Base-by-base conservation (phyloP, 2,888 invertebrate species). In the Busseola fusca region DNA sequence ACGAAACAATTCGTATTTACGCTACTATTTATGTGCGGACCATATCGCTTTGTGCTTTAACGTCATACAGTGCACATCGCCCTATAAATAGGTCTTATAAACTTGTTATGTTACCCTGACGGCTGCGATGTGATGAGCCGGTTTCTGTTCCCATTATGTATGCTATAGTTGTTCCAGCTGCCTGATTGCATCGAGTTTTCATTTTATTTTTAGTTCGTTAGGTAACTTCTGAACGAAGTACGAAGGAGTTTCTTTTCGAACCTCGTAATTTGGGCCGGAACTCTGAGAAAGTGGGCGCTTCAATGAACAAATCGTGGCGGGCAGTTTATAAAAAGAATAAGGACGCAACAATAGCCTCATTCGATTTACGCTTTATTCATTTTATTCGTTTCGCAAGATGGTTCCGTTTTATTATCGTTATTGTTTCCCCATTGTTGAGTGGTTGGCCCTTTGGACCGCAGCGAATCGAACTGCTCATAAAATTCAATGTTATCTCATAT, bases 241-340 rank as follows among this genome's bases (percentile, higher is more conserved):
- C 81, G 82, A 73, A 74, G 77, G 86, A 90, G 88, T 88, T 91
- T 90, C 90, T 91, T 81, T 90, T 90, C 84, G 82, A 88, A 85
- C 78, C 86, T 87, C 86, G 90, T 92, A 91, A 93, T 92, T 92
- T 89, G 87, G 87, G 88, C 82, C 89, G 90, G 89, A 91, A 91
- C 88, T 91, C 89, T 83, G 75, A 81, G 84, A 83, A 84, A 89
- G 88, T 87, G 86, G 87, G 85, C 83, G 89, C 87, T 82, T 87
- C 87, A 86, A 85, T 88, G 89, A 90, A 89, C 89, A 86, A 90
- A 91, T 90, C 89, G 88, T 87, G 88, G 87, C 83, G 81, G 88
- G 80, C 87, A 88, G 89, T 90, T 91, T 91, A 91, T 91, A 89
- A 91, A 91, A 91, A 91, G 89, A 87, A 87, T 84, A 79, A 81